phyloP scores from a whole-genome alignment of 2,797 vertebrate genomes.

The Centropyge bicolor region DNA sequence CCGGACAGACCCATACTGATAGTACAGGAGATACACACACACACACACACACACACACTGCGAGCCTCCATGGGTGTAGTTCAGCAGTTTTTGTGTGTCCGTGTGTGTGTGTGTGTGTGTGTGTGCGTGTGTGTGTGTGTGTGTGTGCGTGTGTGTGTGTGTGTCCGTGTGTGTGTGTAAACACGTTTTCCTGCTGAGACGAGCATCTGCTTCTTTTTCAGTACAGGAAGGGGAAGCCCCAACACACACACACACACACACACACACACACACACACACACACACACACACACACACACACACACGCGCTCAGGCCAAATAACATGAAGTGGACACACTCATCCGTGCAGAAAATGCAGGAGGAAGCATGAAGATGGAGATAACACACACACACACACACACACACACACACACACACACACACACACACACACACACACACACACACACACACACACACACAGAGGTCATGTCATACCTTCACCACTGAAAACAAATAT shows the following conservation, averaged over 20 bases:
- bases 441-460: no score
- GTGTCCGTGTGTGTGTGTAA: slow-evolving; percentile 15
- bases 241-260: slow-evolving; percentile 4
- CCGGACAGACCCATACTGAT: not conserved
- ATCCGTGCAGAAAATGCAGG: slow-evolving; percentile 28
- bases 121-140: no score
- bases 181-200: slow-evolving; percentile 43
- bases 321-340: slow-evolving; percentile 1
- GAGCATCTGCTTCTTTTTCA: slow-evolving; percentile 61
- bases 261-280: slow-evolving; percentile 12
- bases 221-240: slow-evolving; percentile 57
- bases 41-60: not conserved
- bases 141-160: no score
- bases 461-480: no score
- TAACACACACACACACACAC: slow-evolving; percentile 32
- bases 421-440: not conserved
- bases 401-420: slow-evolving; percentile 7
- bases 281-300: slow-evolving; percentile 4
- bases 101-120: no score
- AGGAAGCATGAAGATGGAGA: slow-evolving; percentile 48
- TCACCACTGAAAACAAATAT: not conserved
- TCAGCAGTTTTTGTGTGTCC: not conserved
- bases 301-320: not conserved
- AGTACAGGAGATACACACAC: no score
- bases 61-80: not conserved